phyloP scores from a whole-genome alignment of 2,888 invertebrate species.

The Amphimallon solstitiale region DNA sequence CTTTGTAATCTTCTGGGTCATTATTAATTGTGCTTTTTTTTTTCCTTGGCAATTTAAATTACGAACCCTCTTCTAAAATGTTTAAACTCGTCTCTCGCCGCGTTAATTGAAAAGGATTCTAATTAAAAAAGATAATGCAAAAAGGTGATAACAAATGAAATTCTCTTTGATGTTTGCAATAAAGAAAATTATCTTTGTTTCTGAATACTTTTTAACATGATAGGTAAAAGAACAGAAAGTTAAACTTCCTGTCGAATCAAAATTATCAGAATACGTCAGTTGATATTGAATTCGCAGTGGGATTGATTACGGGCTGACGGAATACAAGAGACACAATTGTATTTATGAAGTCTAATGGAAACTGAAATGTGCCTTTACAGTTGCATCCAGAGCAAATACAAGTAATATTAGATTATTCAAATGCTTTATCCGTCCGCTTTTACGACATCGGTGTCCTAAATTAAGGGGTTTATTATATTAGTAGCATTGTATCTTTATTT shows the following conservation, averaged over 20 bases:
- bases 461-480: slow-evolving; percentile 19
- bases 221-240: neutral
- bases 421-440: slow-evolving; percentile 16
- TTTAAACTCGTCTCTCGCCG: slow-evolving; percentile 2
- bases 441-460: slow-evolving; percentile 6
- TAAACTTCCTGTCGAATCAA: neutral
- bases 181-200: slow-evolving; percentile 30
- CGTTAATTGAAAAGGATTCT: slow-evolving; percentile 30
- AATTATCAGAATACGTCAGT: slow-evolving; percentile 14
- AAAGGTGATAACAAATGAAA: slow-evolving; percentile 31
- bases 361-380: slow-evolving; percentile 25
- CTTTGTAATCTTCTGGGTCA: neutral
- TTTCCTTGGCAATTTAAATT: slow-evolving; percentile 20
- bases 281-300: neutral
- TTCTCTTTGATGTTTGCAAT: slow-evolving; percentile 28
- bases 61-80: neutral
- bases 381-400: slow-evolving; percentile 20
- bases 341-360: slow-evolving; percentile 29
- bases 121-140: slow-evolving; percentile 31
- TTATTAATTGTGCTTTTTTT: slow-evolving; percentile 25
- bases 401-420: slow-evolving; percentile 32
- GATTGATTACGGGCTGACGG: neutral
- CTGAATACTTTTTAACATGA: slow-evolving; percentile 15
- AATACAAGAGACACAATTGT: neutral
- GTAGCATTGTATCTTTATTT: too few relatives aligned